Evolutionary conservation across 2,888 invertebrate species (phyloP).

Genomic region (Protonemura montana): DNA sequence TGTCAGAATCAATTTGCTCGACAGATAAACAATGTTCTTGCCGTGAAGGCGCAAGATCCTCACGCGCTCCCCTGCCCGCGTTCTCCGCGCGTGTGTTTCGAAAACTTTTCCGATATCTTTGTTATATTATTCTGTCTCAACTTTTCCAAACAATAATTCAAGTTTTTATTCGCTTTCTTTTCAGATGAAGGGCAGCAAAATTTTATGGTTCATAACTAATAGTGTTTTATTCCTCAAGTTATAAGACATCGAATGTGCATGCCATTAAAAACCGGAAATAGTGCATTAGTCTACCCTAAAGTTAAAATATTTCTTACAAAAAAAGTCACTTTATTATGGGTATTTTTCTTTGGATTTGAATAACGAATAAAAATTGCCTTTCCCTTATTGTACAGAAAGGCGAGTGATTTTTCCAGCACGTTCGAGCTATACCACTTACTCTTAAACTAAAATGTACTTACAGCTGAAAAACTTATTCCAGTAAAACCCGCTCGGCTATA

Average conservation of each 20-base stretch:
- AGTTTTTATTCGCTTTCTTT: slow-evolving; percentile 25
- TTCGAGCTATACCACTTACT: neutral
- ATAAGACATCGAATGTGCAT: slow-evolving; percentile 41
- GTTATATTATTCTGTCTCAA: slow-evolving; percentile 29
- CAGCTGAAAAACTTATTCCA: neutral
- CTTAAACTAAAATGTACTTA: neutral
- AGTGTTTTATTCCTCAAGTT: slow-evolving; percentile 36
- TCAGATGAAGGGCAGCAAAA: slow-evolving; percentile 19
- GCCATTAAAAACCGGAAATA: slow-evolving; percentile 41
- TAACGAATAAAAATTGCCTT: slow-evolving; percentile 4
- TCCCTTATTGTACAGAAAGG: neutral
- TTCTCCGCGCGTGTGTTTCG: neutral
- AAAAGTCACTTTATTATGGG: neutral
- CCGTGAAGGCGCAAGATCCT: neutral
- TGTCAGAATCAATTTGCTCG: slow-evolving; percentile 36
- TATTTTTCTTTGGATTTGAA: slow-evolving; percentile 8
- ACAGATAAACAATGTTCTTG: slow-evolving; percentile 28
- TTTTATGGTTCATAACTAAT: slow-evolving; percentile 42
- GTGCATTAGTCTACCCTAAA: slow-evolving; percentile 38
- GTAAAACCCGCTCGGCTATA: neutral
- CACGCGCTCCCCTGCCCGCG: neutral
- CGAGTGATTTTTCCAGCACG: neutral
- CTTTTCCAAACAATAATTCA: slow-evolving; percentile 33
- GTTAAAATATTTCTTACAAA: slow-evolving; percentile 30
- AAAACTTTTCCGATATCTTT: slow-evolving; percentile 36